These are phyloP conservation scores for Philopotamus ludificatus DNA, from an alignment of 1,140 invertebrate species.

Conservation along the genomic window DNA sequence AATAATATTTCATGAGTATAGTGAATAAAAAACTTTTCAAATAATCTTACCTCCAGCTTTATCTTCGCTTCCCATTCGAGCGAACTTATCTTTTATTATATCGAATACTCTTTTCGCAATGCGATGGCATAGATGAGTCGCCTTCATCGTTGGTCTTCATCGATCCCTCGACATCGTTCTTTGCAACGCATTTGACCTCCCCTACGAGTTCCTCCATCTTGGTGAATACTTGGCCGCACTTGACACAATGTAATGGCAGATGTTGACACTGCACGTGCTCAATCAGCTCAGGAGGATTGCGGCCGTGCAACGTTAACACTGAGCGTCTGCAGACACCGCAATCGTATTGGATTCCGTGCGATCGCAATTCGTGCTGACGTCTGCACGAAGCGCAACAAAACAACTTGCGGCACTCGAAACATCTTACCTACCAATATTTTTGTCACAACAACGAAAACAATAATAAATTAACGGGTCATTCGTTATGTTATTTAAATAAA, in stretches of 20 bases:
- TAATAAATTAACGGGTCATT: too few species aligned
- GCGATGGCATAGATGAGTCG: not conserved
- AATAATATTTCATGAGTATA: too few species aligned
- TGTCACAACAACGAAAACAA: too few species aligned
- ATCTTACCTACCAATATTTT: constrained; percentile 39
- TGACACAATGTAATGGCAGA: constrained; percentile 49
- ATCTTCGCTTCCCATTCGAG: constrained; percentile 2
- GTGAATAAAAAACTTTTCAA: too few species aligned
- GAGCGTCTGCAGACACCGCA: constrained; percentile 48
- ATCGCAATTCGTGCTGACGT: constrained; percentile 47
- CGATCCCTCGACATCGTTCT: not conserved
- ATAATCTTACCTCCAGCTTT: constrained; percentile 22
- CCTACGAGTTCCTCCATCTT: constrained; percentile 48
- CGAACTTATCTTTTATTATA: constrained; percentile 1
- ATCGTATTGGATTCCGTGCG: constrained; percentile 49
- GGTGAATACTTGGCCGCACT: constrained; percentile 48
- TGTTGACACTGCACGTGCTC: constrained; percentile 48
- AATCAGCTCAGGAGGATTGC: constrained; percentile 47
- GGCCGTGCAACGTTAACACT: constrained; percentile 30
- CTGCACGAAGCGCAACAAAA: constrained; percentile 53
- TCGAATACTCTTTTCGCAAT: not conserved
- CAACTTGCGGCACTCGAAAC: constrained; percentile 50
- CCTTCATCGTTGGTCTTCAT: not conserved
- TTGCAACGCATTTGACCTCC: constrained; percentile 2
- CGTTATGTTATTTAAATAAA: too few species aligned